phyloP scores from a whole-genome alignment of 2,113 vertebrate species.

The Bothrops jararaca region DNA sequence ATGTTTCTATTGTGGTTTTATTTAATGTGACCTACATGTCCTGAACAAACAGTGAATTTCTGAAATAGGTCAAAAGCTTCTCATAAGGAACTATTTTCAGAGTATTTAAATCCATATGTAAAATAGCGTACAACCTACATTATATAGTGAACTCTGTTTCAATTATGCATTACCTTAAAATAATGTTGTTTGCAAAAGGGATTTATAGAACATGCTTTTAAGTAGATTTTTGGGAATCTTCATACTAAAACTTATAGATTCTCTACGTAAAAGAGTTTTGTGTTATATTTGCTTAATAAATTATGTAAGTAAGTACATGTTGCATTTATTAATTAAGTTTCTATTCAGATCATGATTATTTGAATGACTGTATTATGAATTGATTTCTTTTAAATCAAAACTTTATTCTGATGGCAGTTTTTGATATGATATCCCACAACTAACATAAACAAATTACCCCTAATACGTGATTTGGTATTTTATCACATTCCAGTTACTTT shows the following conservation, averaged over 20 bases:
- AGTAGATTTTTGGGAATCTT: neutral
- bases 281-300: neutral
- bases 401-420: neutral
- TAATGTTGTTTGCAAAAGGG: neutral
- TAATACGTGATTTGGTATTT: neutral
- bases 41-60: neutral
- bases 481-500: neutral
- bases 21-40: slow-evolving; percentile 9
- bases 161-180: neutral
- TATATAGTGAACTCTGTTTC: neutral
- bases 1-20: neutral
- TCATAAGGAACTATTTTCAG: slow-evolving; percentile 2
- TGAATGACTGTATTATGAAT: neutral
- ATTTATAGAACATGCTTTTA: neutral
- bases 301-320: neutral
- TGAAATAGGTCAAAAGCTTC: slow-evolving; percentile 28
- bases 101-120: slow-evolving; percentile 8
- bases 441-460: neutral
- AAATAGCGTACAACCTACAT: neutral
- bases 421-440: neutral
- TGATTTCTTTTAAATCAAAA: neutral
- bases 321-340: neutral
- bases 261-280: neutral
- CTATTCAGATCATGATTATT: neutral
- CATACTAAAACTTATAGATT: neutral